These are phyloP conservation scores for Bhutanitis thaidina DNA, from an alignment of 2,888 invertebrate species.

Conservation along the genomic window DNA sequence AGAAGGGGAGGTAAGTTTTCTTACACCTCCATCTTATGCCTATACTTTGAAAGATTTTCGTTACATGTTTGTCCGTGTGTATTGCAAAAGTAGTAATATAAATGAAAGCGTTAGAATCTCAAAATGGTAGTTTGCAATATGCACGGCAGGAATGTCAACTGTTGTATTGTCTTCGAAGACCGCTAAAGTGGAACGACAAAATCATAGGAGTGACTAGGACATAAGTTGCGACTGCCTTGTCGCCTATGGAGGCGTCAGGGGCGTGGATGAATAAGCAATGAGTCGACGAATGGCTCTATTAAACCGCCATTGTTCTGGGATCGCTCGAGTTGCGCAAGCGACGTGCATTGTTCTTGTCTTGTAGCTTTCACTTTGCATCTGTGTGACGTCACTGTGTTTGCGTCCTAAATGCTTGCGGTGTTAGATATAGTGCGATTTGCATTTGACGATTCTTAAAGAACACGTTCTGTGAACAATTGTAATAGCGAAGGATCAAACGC, in stretches of 20 bases:
- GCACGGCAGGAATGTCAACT: too few species aligned
- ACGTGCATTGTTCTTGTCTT: conserved; percentile 66
- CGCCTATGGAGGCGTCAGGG: conserved; percentile 67
- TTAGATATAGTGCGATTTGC: conserved; percentile 64
- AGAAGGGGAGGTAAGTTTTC: too few species aligned
- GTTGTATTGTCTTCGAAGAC: not conserved
- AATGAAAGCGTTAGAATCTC: too few species aligned
- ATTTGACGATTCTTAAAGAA: conserved; percentile 32
- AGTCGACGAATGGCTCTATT: conserved; percentile 77
- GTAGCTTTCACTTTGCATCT: conserved; percentile 63
- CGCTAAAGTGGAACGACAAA: conserved; percentile 4
- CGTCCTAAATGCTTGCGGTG: conserved; percentile 63
- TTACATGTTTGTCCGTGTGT: too few species aligned
- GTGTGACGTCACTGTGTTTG: conserved; percentile 60
- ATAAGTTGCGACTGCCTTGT: conserved; percentile 56
- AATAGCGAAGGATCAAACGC: too few species aligned
- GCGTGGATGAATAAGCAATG: conserved; percentile 79
- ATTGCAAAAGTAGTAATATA: too few species aligned
- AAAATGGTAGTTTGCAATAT: too few species aligned
- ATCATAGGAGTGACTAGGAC: conserved; percentile 42
- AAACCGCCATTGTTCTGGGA: conserved; percentile 69
- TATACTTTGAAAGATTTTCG: too few species aligned
- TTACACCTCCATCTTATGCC: too few species aligned
- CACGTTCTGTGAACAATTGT: too few species aligned
- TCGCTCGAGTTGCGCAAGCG: conserved; percentile 71